These are phyloP conservation scores for Danio jaintianensis DNA, from an alignment of 2,797 vertebrate species.

Conservation along the genomic window DNA sequence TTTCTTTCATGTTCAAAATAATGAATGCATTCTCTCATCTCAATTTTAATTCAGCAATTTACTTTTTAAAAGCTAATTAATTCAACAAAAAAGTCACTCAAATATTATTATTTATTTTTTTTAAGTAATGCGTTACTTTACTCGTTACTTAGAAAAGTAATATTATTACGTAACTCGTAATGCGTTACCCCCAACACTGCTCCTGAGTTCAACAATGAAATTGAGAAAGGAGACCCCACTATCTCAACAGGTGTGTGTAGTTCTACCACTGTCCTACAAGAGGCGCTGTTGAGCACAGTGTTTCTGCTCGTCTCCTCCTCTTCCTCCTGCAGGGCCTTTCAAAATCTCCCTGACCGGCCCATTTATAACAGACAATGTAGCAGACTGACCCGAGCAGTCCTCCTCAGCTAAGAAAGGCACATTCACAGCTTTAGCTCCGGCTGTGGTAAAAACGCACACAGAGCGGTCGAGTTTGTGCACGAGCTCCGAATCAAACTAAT, in stretches of 20 bases:
- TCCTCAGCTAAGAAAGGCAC: neutral
- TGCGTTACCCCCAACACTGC: too few species aligned
- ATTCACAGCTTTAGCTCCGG: neutral
- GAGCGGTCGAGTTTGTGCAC: neutral
- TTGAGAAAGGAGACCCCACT: too few species aligned
- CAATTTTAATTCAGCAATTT: too few species aligned
- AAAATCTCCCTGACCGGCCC: constrained; percentile 69
- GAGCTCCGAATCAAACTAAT: constrained; percentile 26
- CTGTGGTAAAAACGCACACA: neutral
- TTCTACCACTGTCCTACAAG: neutral
- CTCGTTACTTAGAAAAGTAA: too few species aligned
- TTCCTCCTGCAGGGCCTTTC: constrained; percentile 77
- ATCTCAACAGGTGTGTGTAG: neutral
- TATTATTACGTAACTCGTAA: too few species aligned
- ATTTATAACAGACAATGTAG: constrained; percentile 22
- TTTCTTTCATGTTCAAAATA: too few species aligned
- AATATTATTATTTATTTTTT: too few species aligned
- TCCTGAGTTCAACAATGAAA: neutral
- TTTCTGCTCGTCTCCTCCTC: constrained; percentile 70
- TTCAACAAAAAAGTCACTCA: too few species aligned
- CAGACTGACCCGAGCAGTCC: neutral
- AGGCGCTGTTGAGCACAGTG: constrained; percentile 7
- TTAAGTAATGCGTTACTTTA: too few species aligned
- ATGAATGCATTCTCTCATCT: too few species aligned
- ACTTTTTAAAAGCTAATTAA: too few species aligned